Base-by-base conservation (phyloP, 1,140 invertebrate genomes). In the Diplogasteroides magnus region DNA sequence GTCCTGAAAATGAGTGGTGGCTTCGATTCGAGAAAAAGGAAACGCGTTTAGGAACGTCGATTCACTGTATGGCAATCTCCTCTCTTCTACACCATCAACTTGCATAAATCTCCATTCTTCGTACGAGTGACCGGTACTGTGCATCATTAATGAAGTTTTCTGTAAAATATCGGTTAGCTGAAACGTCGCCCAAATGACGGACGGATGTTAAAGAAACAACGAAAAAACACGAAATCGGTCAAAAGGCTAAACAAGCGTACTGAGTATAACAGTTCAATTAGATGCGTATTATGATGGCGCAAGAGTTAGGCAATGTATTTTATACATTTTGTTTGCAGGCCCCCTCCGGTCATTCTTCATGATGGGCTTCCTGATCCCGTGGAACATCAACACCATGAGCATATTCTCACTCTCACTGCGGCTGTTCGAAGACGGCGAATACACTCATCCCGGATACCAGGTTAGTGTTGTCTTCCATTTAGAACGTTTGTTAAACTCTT, bases 311-410 rank as follows among this genome's bases (percentile, higher is more conserved):
- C n/a, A n/a, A n/a, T n/a, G n/a, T n/a, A n/a, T n/a, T n/a, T n/a
- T n/a, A n/a, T n/a, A n/a, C n/a, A n/a, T n/a, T n/a, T n/a, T n/a
- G n/a, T n/a, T n/a, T n/a, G n/a, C n/a, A 48, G 37, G 37, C 19
- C 37, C 19, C n/a, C 27, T 76, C 26, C 73, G 75, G 25, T 28
- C 67, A 13, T 75, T 75, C 48, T 77, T 76, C 68, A 76, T 76
- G 75, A 76, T 77, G 61, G 75, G 75, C 13, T 75, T 29, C 28
- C 58, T 76, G n/a, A 77, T 76, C 56, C 75, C 75, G 56, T 75
- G 56, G 55, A 75, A 77, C 37, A 76, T 76, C 63, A 76, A 76
- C 63, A 76, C 76, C 1, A 76, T 76, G 75, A 72, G 65, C 25
- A 61, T 77, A 1, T 76, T 77, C 57, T 70, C 73, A 26, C 31